Conservation (phyloP, 2,113 vertebrate genomes). For the Labrus mixtus region DNA sequence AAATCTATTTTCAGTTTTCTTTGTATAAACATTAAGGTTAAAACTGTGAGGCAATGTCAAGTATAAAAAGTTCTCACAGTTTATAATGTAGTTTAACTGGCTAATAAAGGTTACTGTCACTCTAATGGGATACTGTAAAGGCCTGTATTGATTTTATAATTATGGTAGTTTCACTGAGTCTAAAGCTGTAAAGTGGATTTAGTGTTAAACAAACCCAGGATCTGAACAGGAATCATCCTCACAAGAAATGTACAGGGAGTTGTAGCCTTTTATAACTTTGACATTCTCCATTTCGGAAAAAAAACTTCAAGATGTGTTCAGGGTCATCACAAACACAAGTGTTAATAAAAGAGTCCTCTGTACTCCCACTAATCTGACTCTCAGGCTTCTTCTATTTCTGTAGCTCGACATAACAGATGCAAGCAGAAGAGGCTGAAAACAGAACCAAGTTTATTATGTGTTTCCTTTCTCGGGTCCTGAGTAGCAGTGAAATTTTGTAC, state of each 20-base stretch:
- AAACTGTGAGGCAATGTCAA: no score
- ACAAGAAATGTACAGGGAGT: not conserved
- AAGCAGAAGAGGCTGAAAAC: slow-evolving; percentile 15
- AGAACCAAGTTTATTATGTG: not conserved
- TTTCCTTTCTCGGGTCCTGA: not conserved
- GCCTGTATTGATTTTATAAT: not conserved
- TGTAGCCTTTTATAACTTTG: not conserved
- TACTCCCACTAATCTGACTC: slow-evolving; percentile 41
- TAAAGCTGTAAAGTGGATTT: not conserved
- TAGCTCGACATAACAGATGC: not conserved
- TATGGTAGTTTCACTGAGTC: not conserved
- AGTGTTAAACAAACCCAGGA: not conserved
- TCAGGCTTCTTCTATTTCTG: slow-evolving; percentile 45
- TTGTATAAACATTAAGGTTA: no score
- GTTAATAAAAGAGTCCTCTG: slow-evolving; percentile 14
- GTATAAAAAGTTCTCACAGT: not conserved
- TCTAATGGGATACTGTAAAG: not conserved
- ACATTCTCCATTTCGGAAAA: not conserved
- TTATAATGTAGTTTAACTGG: not conserved
- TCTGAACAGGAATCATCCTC: not conserved
- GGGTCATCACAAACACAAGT: not conserved
- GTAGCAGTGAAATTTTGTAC: not conserved
- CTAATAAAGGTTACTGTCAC: not conserved
- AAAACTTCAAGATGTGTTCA: not conserved
- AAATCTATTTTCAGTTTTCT: not conserved